Evolutionary conservation across 1,140 invertebrate species (phyloP).

Genomic region (Portunus trituberculatus): DNA sequence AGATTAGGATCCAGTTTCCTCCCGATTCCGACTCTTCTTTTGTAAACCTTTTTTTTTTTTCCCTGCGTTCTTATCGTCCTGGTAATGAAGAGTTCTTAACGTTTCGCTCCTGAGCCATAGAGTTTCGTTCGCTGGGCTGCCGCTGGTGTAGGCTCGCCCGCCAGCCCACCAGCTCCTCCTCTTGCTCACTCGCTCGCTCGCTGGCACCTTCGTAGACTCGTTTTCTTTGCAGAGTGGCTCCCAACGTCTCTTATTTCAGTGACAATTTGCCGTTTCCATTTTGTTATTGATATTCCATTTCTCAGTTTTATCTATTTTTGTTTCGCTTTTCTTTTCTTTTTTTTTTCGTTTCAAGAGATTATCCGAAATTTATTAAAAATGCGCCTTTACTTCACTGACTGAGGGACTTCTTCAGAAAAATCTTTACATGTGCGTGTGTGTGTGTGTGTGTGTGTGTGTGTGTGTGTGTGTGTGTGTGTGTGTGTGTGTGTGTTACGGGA

Average conservation of each 20-base stretch:
- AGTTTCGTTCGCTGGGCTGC: neutral
- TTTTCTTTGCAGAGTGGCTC: neutral
- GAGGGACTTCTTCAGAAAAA: neutral
- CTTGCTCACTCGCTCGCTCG: neutral
- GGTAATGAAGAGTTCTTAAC: constrained; percentile 44
- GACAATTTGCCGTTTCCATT: neutral
- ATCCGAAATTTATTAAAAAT: constrained; percentile 3
- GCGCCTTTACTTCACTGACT: neutral
- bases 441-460: neutral
- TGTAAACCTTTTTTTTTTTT: constrained; percentile 31
- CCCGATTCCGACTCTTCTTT: constrained; percentile 49
- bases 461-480: neutral
- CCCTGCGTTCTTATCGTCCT: constrained; percentile 27
- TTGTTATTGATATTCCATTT: neutral
- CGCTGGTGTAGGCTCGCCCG: neutral
- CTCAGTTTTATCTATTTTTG: too few species aligned
- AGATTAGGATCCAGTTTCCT: constrained; percentile 58
- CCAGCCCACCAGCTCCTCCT: too few species aligned
- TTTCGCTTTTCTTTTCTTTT: neutral
- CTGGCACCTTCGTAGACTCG: neutral
- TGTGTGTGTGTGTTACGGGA: neutral
- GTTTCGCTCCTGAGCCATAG: constrained; percentile 29
- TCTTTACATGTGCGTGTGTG: neutral
- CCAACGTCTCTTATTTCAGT: neutral
- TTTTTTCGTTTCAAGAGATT: neutral